These are phyloP conservation scores for Forbesichthys agassizii DNA, from an alignment of 2,113 vertebrate species.

Conservation along the genomic window DNA sequence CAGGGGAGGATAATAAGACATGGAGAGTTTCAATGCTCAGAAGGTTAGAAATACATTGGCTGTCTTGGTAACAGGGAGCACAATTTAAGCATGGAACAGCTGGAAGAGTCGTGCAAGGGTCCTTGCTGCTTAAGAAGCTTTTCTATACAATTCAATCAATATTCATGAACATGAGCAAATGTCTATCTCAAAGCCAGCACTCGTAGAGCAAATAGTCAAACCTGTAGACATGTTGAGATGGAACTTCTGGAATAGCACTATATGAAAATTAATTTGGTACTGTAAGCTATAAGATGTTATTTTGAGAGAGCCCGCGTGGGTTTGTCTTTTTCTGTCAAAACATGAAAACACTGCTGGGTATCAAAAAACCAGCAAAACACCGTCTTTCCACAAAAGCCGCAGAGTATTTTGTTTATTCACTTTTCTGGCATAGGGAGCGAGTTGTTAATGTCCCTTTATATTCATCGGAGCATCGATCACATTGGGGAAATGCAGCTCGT, in stretches of 20 bases:
- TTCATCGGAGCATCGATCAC: not conserved
- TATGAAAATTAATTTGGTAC: not conserved
- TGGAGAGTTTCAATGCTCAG: constrained; percentile 25
- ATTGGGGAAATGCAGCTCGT: not conserved
- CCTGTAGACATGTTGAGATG: not conserved
- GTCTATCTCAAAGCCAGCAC: not conserved
- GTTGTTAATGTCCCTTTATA: not conserved
- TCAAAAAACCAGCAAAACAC: not conserved
- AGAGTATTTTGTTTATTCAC: not conserved
- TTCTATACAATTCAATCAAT: not conserved
- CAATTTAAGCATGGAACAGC: constrained; percentile 12
- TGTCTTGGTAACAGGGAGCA: constrained; percentile 19
- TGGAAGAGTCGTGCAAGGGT: constrained; percentile 18
- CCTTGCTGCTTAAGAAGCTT: not conserved
- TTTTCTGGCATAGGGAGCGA: not conserved
- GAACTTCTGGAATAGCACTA: not conserved
- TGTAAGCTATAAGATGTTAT: not conserved
- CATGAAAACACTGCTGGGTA: not conserved
- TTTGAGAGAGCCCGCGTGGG: not conserved
- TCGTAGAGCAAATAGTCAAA: not conserved
- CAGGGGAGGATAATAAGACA: constrained; percentile 17
- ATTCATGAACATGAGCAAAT: not conserved
- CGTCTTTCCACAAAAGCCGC: not conserved
- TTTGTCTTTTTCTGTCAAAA: not conserved
- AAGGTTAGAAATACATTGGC: constrained; percentile 33